Conservation (phyloP, 1,140 invertebrate species). For the Telenomus remus region DNA sequence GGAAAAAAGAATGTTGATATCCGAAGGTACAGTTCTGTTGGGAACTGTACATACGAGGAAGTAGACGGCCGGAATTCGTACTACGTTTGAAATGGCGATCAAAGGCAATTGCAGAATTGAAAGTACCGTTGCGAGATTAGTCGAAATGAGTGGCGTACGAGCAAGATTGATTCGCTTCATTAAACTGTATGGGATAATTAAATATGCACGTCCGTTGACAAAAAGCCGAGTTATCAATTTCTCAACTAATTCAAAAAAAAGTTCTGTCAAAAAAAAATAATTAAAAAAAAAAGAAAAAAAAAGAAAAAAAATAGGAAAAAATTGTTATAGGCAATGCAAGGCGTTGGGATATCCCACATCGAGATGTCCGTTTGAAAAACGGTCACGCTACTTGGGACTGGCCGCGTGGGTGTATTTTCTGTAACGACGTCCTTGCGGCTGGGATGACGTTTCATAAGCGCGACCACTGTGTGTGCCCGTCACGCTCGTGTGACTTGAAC, state of each 20-base stretch:
- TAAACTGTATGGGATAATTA: slow-evolving; percentile 25
- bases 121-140: slow-evolving; percentile 37
- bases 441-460: slow-evolving; percentile 62
- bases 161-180: slow-evolving; percentile 32
- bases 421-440: slow-evolving; percentile 61
- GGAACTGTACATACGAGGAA: slow-evolving; percentile 17
- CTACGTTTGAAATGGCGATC: slow-evolving; percentile 35
- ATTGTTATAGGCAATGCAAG: slow-evolving; percentile 22
- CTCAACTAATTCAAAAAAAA: not conserved
- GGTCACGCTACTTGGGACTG: slow-evolving; percentile 51
- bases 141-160: slow-evolving; percentile 13
- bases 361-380: slow-evolving; percentile 43
- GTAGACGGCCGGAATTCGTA: slow-evolving; percentile 24
- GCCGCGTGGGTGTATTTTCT: slow-evolving; percentile 47
- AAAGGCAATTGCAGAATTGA: slow-evolving; percentile 29
- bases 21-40: slow-evolving; percentile 11
- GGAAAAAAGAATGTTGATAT: slow-evolving; percentile 5
- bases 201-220: slow-evolving; percentile 18
- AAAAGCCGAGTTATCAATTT: slow-evolving; percentile 1
- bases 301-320: not conserved
- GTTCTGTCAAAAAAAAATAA: not conserved
- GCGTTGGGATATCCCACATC: slow-evolving; percentile 45
- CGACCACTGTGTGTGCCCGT: slow-evolving; percentile 48
- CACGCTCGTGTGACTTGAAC: slow-evolving; percentile 58
- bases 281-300: not conserved